Evolutionary conservation across 2,797 vertebrate species (phyloP).

Genomic region (Darevskia nairensis): DNA sequence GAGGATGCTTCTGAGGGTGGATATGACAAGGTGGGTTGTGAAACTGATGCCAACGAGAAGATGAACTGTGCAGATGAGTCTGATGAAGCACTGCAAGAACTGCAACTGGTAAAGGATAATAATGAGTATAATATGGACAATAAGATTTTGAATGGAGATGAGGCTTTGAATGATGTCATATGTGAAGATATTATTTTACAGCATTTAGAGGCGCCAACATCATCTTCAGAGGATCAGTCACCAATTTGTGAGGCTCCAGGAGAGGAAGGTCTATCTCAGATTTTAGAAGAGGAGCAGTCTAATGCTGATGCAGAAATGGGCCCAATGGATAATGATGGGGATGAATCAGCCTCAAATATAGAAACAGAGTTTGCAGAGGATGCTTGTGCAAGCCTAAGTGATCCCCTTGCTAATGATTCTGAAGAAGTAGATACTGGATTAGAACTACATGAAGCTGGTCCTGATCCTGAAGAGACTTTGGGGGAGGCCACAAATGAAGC

Average conservation of each 20-base stretch:
- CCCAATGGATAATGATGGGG: not conserved
- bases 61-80: slow-evolving; percentile 40
- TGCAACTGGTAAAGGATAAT: slow-evolving; percentile 41
- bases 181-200: slow-evolving; percentile 45
- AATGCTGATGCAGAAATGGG: not conserved
- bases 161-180: slow-evolving; percentile 34
- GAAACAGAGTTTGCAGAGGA: slow-evolving; percentile 31
- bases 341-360: slow-evolving; percentile 44
- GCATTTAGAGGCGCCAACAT: slow-evolving; percentile 33
- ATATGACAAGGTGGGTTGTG: slow-evolving; percentile 39
- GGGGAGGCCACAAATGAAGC: slow-evolving; percentile 6
- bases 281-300: slow-evolving; percentile 27
- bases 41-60: slow-evolving; percentile 51
- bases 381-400: slow-evolving; percentile 20
- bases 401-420: slow-evolving; percentile 9
- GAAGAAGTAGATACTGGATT: slow-evolving; percentile 39
- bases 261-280: slow-evolving; percentile 35
- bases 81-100: slow-evolving; percentile 42
- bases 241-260: slow-evolving; percentile 25
- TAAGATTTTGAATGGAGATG: slow-evolving; percentile 42
- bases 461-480: slow-evolving; percentile 6
- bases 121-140: slow-evolving; percentile 50
- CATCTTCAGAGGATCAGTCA: slow-evolving; percentile 33
- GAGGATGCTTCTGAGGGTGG: slow-evolving; percentile 27
- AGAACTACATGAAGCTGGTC: slow-evolving; percentile 29